These are phyloP conservation scores for Numida meleagris DNA, from an alignment of 2,113 vertebrate species.

Conservation along the genomic window DNA sequence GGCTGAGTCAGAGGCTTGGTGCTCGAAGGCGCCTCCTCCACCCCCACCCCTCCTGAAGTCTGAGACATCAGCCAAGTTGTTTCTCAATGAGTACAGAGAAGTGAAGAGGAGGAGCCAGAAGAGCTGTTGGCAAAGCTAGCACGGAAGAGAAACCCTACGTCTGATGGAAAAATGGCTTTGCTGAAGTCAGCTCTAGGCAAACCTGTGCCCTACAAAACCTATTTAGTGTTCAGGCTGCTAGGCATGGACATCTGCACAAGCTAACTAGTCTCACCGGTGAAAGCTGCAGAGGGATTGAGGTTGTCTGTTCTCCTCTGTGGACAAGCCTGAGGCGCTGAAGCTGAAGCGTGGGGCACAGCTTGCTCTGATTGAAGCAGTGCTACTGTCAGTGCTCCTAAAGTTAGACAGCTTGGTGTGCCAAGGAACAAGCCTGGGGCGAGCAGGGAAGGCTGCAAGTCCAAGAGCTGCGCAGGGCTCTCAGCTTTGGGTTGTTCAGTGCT, in stretches of 20 bases:
- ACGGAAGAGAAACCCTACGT: background rate
- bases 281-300: background rate
- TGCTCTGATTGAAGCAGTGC: background rate
- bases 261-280: background rate
- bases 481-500: background rate
- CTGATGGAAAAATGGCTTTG: background rate
- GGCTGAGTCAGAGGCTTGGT: background rate
- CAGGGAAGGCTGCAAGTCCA: background rate
- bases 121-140: background rate
- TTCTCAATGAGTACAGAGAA: background rate
- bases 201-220: slow-evolving; percentile 12
- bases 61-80: background rate
- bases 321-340: background rate
- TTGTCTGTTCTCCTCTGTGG: background rate
- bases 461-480: background rate
- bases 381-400: background rate
- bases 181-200: slow-evolving; percentile 24
- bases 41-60: background rate
- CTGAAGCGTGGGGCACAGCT: background rate
- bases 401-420: too few relatives aligned
- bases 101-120: background rate
- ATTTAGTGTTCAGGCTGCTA: background rate
- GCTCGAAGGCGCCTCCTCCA: background rate
- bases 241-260: background rate
- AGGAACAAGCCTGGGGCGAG: background rate